Evolutionary conservation across 2,113 vertebrate species (phyloP), one percentile per base, ranked within the genome.

Genomic region (Puffinus mauretanicus): DNA sequence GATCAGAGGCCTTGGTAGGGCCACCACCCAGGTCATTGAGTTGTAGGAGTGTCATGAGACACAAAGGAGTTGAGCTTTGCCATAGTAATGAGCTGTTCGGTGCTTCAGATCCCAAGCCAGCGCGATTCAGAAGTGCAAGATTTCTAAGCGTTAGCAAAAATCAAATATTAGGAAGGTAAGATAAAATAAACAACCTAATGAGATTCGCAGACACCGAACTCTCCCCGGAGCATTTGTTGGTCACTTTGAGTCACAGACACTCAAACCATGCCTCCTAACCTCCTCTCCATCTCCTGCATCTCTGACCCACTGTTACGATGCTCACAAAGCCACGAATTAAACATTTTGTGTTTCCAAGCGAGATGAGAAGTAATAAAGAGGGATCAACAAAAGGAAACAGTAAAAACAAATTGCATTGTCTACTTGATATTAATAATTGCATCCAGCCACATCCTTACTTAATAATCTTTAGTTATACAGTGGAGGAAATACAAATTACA

Each of bases 351-450:
- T 81, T 95, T 93, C 81, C 82, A 83, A 95, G 93, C 4, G 19
- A 95, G 82, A 94, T 64, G 34, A 91, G 80, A 95, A 96, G 64
- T 72, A 96, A 96, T 95, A 86, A 94, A 96, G 71, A 91, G 34
- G 73, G 54, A 90, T 77, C 78, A 95, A 89, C 83, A 93, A 83
- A 94, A 90, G 75, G 81, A 97, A 96, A 96, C 3, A 11, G 76
- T 92, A 95, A 94, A 95, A 97, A 61, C 69, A 95, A 97, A 95
- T 77, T 94, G 81, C 81, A 82, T 34, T 95, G 88, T 94, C 96
- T 88, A 84, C 62, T 19, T 10, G 3, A 54, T 86, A 95, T 97
- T 94, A 96, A 94, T 82, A 96, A 93, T 67, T 86, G 71, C 57
- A 85, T 82, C 80, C 79, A 94, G 67, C 27, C 79, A 93, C 81